Evolutionary conservation across 2,113 vertebrate genomes (phyloP), one percentile per base, ranked within the genome.

Genomic region (Etia nguti): DNA sequence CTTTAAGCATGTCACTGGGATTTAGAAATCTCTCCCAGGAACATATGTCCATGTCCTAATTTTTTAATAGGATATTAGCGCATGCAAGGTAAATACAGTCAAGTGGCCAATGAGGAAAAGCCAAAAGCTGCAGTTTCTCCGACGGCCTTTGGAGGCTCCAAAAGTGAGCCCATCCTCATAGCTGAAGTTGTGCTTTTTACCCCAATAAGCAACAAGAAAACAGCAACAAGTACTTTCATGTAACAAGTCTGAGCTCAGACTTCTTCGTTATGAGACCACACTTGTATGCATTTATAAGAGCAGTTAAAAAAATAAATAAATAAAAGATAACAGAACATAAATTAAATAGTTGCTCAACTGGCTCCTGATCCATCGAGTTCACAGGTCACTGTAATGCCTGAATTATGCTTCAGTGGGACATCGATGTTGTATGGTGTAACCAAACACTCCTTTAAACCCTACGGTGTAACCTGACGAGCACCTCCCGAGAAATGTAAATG

Each of bases 281-380:
- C 7, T 15, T 70, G 62, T 41, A 24, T 70, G n/a, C 0, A 16
- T 0, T 70, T 43, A 0, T 70, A 43, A 43, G n/a, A 70, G 36
- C 36, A 70, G 11, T 70, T 70, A 6, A 70, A 41, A 41, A 68
- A 43, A 70, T 65, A 65, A 36, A 36, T n/a, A 8, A 65, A 65
- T 36, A 1, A 70, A 68, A 41, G 36, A 68, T 6, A 68, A 24
- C n/a, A 68, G 62, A 68, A 15, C 0, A 0, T 43, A 41, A 70
- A 70, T 15, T 41, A 43, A 41, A 41, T 4, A 43, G 36, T 24
- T 41, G n/a, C 36, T 41, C 62, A 41, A 1, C 36, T 22, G n/a
- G 62, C 62, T 68, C 3, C 34, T 22, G 10, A 41, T 22, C 62
- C 62, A 8, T 68, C 4, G 20, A 68, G 1, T 41, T 41, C 36